These are phyloP conservation scores for Drosophila ambigua DNA, from an alignment of 1,140 invertebrate species.

Conservation along the genomic window DNA sequence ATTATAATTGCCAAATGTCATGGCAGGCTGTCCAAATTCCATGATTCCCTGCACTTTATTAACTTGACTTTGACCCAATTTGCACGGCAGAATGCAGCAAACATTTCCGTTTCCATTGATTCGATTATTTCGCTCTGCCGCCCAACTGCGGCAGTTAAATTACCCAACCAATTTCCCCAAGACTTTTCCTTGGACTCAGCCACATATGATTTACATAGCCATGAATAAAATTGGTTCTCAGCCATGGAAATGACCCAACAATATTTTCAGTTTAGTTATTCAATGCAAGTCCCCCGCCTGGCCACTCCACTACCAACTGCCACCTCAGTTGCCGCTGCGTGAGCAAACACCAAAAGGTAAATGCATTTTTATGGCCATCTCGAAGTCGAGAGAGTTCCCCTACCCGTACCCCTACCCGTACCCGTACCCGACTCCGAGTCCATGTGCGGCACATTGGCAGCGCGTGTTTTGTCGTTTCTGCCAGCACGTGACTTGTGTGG, in stretches of 20 bases:
- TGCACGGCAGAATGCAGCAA: neutral
- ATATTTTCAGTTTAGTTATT: slow-evolving; percentile 31
- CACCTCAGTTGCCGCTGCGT: neutral
- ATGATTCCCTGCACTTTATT: slow-evolving; percentile 41
- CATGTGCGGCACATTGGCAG: slow-evolving; percentile 53
- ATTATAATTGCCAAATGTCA: slow-evolving; percentile 61
- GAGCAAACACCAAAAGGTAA: slow-evolving; percentile 27
- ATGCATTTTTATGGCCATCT: slow-evolving; percentile 42
- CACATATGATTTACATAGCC: slow-evolving; percentile 24
- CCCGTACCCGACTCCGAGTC: neutral
- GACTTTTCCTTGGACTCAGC: too few relatives aligned
- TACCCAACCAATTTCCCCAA: slow-evolving; percentile 3
- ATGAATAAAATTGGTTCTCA: slow-evolving; percentile 10
- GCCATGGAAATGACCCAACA: neutral
- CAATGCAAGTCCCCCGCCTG: slow-evolving; percentile 3
- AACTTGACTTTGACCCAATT: slow-evolving; percentile 35
- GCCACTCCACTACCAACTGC: too few relatives aligned
- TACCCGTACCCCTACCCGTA: too few relatives aligned
- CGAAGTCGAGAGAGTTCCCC: slow-evolving; percentile 6
- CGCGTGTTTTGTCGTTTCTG: slow-evolving; percentile 72
- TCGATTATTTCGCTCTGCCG: too few relatives aligned
- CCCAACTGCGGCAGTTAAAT: neutral
- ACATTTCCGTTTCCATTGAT: too few relatives aligned
- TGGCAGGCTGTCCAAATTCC: slow-evolving; percentile 21
- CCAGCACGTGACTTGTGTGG: slow-evolving; percentile 71